phyloP scores from a whole-genome alignment of 1,140 invertebrate genomes.

The Calephelis virginiensis region DNA sequence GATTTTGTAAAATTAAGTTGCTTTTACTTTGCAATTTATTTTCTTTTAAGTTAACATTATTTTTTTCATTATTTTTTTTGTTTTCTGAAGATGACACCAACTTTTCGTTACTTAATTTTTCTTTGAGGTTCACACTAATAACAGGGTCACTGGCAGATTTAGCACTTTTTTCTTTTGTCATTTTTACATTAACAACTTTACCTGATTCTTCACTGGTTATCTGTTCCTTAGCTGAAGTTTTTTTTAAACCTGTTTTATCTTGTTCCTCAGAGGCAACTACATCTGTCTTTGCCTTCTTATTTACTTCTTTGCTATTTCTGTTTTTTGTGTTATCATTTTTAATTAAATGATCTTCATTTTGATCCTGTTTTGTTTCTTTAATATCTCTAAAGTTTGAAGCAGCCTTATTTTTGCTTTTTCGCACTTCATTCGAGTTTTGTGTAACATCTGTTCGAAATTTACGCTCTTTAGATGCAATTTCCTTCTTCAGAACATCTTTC shows the following conservation, averaged over 20 bases:
- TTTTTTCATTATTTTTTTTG: conserved; percentile 14
- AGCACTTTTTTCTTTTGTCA: background rate
- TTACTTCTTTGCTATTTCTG: background rate
- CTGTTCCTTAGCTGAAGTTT: background rate
- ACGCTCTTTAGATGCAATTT: background rate
- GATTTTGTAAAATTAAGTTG: background rate
- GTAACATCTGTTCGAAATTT: background rate
- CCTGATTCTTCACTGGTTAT: background rate
- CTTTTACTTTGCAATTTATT: no score
- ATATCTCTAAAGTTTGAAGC: background rate
- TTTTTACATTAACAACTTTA: background rate
- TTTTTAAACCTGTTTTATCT: background rate
- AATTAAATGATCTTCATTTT: no score
- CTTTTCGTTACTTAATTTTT: background rate
- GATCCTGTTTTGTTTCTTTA: no score
- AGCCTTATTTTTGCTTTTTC: conserved; percentile 14
- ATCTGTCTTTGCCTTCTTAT: background rate
- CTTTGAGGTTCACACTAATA: background rate
- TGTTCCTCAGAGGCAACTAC: background rate
- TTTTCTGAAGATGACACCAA: background rate
- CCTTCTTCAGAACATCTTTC: no score
- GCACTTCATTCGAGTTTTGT: background rate
- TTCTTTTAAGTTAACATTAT: background rate
- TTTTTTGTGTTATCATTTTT: no score
- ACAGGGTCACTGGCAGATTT: background rate